These are phyloP conservation scores for Chelonus formosanus DNA, from an alignment of 2,888 invertebrate species.

Conservation along the genomic window DNA sequence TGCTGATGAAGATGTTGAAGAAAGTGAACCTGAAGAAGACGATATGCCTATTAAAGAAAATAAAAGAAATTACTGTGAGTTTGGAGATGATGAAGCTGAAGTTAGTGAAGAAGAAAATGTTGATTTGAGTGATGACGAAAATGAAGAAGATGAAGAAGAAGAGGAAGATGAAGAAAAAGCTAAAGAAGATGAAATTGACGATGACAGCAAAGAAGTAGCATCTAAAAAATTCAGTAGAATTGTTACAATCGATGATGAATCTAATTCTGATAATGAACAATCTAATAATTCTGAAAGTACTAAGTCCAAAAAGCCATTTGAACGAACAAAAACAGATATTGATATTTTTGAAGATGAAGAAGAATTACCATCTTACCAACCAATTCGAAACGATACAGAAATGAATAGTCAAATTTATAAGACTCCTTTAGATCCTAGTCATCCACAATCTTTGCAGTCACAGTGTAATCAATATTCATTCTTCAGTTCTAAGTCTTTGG, in stretches of 20 bases:
- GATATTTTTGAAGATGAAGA: slow-evolving; percentile 46
- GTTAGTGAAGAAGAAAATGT: slow-evolving; percentile 65
- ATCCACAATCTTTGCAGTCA: slow-evolving; percentile 2
- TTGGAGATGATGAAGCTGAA: slow-evolving; percentile 68
- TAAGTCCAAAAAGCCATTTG: slow-evolving; percentile 21
- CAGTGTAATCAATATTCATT: slow-evolving; percentile 2
- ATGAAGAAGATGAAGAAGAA: slow-evolving; percentile 65
- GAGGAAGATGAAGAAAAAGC: slow-evolving; percentile 68
- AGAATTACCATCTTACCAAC: slow-evolving; percentile 34
- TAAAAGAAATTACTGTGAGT: slow-evolving; percentile 52
- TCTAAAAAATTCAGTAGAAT: slow-evolving; percentile 50
- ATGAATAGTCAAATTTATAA: slow-evolving; percentile 44
- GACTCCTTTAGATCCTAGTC: slow-evolving; percentile 45
- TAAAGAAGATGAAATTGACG: slow-evolving; percentile 64
- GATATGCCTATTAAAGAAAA: slow-evolving; percentile 53
- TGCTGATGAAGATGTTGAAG: slow-evolving; percentile 56
- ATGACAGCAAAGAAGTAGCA: slow-evolving; percentile 35
- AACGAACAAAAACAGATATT: slow-evolving; percentile 42
- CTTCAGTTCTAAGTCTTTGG: not conserved
- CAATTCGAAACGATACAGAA: slow-evolving; percentile 31
- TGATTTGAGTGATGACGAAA: slow-evolving; percentile 55
- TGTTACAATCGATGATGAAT: slow-evolving; percentile 51
- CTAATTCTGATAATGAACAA: slow-evolving; percentile 36
- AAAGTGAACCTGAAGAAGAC: slow-evolving; percentile 59
- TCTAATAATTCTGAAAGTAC: slow-evolving; percentile 9